Evolutionary conservation across 2,113 vertebrate species (phyloP).

Genomic region (Proteles cristata): DNA sequence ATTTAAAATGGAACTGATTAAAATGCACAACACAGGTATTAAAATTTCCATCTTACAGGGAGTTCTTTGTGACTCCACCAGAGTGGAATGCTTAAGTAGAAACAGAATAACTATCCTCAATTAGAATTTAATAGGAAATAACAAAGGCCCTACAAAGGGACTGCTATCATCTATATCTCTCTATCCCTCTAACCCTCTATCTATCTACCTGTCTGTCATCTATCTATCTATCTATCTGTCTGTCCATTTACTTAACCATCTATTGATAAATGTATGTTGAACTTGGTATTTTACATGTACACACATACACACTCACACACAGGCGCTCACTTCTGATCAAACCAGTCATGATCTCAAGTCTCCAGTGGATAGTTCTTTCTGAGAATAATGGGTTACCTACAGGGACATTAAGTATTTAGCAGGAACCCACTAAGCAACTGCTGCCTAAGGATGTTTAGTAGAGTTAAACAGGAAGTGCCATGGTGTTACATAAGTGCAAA

Average conservation of each 20-base stretch:
- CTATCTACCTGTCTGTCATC: not conserved
- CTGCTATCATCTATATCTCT: not conserved
- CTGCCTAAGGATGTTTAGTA: constrained; percentile 44
- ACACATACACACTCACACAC: not conserved
- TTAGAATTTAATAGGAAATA: constrained; percentile 48
- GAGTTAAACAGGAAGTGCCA: constrained; percentile 37
- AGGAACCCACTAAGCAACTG: constrained; percentile 26
- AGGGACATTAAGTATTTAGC: constrained; percentile 64
- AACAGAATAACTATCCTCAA: constrained; percentile 32
- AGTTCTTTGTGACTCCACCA: constrained; percentile 57
- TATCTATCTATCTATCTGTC: not conserved
- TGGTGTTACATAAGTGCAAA: not conserved
- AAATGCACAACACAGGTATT: constrained; percentile 64
- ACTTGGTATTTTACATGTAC: not conserved
- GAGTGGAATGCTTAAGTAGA: constrained; percentile 75
- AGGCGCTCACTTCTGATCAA: not conserved
- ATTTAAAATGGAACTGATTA: constrained; percentile 75
- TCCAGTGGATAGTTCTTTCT: not conserved
- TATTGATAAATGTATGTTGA: not conserved
- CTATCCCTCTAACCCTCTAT: not conserved
- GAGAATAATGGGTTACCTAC: constrained; percentile 60
- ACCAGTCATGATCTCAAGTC: constrained; percentile 4
- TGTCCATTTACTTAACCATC: not conserved
- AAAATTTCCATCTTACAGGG: constrained; percentile 68
- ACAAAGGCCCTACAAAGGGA: not conserved